These are phyloP conservation scores for Parazoanthus swiftii DNA, from an alignment of 92 coral and sea anemone species.

Conservation along the genomic window DNA sequence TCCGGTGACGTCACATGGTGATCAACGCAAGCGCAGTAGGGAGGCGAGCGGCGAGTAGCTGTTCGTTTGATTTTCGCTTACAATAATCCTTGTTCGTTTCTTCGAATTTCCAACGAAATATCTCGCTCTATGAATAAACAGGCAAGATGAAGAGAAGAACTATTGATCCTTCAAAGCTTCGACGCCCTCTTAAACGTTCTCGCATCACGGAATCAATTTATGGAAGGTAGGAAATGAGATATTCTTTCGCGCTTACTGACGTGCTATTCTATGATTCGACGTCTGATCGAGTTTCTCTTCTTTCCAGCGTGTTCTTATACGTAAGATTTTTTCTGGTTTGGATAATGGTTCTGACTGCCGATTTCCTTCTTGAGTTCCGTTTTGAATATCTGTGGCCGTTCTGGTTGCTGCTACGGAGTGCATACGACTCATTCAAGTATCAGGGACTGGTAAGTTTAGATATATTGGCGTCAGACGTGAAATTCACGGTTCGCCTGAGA, in stretches of 20 bases:
- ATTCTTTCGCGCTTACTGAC: constrained; percentile 33
- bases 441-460: constrained; percentile 90
- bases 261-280: constrained; percentile 39
- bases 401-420: constrained; percentile 98
- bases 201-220: constrained; percentile 99
- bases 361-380: constrained; percentile 98
- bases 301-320: constrained; percentile 90
- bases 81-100: constrained; percentile 29
- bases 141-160: constrained; percentile 91
- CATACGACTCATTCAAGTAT: constrained; percentile 98
- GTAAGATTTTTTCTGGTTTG: constrained; percentile 97
- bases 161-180: constrained; percentile 96
- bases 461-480: constrained; percentile 18
- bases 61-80: constrained; percentile 46
- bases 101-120: constrained; percentile 26
- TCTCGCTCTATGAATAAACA: constrained; percentile 57
- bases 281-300: constrained; percentile 49
- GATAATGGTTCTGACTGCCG: constrained; percentile 97
- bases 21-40: constrained; percentile 48
- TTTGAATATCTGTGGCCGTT: constrained; percentile 99
- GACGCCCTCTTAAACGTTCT: constrained; percentile 97
- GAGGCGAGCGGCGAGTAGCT: constrained; percentile 38
- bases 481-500: constrained; percentile 13
- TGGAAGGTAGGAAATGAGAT: constrained; percentile 86
- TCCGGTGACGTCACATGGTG: constrained; percentile 46